phyloP scores from a whole-genome alignment of 2,797 vertebrate genomes.

The Bucorvus abyssinicus region DNA sequence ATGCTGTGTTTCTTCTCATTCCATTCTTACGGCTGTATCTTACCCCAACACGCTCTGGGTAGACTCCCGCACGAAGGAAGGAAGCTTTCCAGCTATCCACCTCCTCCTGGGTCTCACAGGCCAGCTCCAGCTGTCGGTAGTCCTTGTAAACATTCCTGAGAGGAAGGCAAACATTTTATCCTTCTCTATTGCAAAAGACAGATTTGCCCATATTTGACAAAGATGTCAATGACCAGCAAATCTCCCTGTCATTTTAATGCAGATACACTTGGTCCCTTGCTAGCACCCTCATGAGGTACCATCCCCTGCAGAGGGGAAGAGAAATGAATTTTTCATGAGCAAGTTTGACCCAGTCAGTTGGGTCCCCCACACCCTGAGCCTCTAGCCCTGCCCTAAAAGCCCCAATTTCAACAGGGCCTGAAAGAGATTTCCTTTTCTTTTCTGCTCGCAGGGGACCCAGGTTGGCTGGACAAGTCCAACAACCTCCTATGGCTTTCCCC shows the following conservation, averaged over 20 bases:
- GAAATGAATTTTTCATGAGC: neutral
- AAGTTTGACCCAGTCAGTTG: neutral
- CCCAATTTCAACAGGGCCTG: neutral
- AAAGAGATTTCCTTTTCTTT: neutral
- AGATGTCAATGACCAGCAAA: neutral
- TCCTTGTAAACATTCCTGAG: constrained; percentile 97
- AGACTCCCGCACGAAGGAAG: constrained; percentile 95
- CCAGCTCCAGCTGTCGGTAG: constrained; percentile 96
- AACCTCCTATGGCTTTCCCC: neutral
- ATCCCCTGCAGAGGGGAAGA: neutral
- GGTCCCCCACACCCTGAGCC: neutral
- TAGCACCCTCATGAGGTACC: neutral
- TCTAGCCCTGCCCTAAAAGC: neutral
- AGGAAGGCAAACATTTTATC: neutral
- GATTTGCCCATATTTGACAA: neutral
- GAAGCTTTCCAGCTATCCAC: constrained; percentile 98
- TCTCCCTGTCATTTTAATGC: neutral
- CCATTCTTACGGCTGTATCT: neutral
- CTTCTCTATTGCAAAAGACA: neutral
- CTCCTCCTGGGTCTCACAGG: constrained; percentile 96
- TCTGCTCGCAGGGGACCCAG: neutral
- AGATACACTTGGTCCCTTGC: neutral
- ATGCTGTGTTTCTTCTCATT: neutral
- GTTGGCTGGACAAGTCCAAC: neutral
- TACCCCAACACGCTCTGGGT: constrained; percentile 93